These are phyloP conservation scores for Gonatopus flavifemur DNA, from an alignment of 1,140 invertebrate genomes.

Conservation along the genomic window DNA sequence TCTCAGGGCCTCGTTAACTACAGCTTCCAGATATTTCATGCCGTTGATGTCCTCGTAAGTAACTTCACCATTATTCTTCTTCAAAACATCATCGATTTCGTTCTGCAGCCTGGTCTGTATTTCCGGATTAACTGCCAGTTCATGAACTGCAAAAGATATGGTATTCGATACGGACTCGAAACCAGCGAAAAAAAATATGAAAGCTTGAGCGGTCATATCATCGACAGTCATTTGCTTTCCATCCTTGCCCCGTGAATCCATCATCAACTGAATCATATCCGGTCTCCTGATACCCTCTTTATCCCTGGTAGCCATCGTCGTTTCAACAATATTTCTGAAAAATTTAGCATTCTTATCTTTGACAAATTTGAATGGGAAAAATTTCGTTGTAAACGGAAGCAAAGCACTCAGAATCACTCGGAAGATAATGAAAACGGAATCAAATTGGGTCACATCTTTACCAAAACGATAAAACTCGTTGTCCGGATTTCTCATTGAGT, in stretches of 20 bases:
- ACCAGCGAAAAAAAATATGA: conserved; percentile 52
- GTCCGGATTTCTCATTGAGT: conserved; percentile 50
- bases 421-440: neutral
- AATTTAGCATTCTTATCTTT: conserved; percentile 12
- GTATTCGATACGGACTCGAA: conserved; percentile 56
- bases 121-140: conserved; percentile 14
- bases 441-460: conserved; percentile 15
- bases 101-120: conserved; percentile 39
- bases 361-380: conserved; percentile 7
- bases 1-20: conserved; percentile 26
- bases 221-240: conserved; percentile 1
- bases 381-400: neutral
- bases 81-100: conserved; percentile 57
- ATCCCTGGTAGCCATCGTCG: conserved; percentile 12
- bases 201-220: conserved; percentile 18
- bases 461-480: conserved; percentile 30
- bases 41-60: conserved; percentile 43
- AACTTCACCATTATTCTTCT: conserved; percentile 42
- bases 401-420: neutral
- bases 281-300: neutral
- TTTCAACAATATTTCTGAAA: conserved; percentile 20
- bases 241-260: neutral
- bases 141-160: conserved; percentile 50
- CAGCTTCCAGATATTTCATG: conserved; percentile 40
- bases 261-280: neutral